phyloP scores from a whole-genome alignment of 1,140 invertebrate species.

The Macrotrachela quadricornifera region DNA sequence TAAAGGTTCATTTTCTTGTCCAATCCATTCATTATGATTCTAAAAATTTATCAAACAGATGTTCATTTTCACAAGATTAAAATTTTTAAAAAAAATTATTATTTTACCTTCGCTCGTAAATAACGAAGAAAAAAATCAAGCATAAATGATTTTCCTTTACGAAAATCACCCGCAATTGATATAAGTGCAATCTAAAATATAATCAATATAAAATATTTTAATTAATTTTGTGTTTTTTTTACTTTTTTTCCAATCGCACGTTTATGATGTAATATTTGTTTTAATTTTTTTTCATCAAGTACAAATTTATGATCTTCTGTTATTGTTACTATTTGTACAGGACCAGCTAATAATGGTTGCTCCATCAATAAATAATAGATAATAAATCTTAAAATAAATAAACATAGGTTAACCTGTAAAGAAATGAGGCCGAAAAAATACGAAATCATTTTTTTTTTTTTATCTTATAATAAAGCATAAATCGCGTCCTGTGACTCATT shows the following conservation, averaged over 20 bases:
- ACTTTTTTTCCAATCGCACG: slow-evolving; percentile 25
- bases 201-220: slow-evolving; percentile 33
- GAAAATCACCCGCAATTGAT: slow-evolving; percentile 54
- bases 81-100: too few relatives aligned
- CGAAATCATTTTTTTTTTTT: too few relatives aligned
- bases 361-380: too few relatives aligned
- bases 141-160: slow-evolving; percentile 71
- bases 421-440: too few relatives aligned
- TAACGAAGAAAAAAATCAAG: slow-evolving; percentile 67
- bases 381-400: too few relatives aligned
- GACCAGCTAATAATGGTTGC: slow-evolving; percentile 7
- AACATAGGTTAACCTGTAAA: too few relatives aligned
- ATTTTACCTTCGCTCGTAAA: slow-evolving; percentile 39
- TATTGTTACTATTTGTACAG: slow-evolving; percentile 60
- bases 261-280: slow-evolving; percentile 47
- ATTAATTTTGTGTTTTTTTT: not conserved
- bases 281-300: slow-evolving; percentile 65
- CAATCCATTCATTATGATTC: not conserved
- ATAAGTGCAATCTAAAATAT: slow-evolving; percentile 35
- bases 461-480: too few relatives aligned
- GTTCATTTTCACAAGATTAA: too few relatives aligned
- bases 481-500: too few relatives aligned
- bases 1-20: not conserved
- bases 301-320: slow-evolving; percentile 71
- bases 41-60: not conserved